Evolutionary conservation across 2,888 invertebrate genomes (phyloP).

Genomic region (Clusia tigrina): DNA sequence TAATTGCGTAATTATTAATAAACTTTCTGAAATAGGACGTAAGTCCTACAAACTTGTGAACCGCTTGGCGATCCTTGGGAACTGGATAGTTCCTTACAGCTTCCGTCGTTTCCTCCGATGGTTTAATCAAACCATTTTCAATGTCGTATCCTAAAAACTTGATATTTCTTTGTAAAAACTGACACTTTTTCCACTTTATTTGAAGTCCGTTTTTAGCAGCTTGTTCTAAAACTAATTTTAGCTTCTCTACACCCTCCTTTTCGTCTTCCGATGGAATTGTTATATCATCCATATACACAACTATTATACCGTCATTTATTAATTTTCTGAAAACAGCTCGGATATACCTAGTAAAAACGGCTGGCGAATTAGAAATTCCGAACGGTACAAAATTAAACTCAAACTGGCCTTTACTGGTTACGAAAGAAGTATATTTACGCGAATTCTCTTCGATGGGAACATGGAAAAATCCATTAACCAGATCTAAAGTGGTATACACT

Average conservation of each 20-base stretch:
- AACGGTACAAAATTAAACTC: constrained; percentile 37
- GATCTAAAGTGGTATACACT: constrained; percentile 32
- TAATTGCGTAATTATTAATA: constrained; percentile 10
- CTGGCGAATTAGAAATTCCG: constrained; percentile 33
- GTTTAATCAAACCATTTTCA: constrained; percentile 24
- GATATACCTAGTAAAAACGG: constrained; percentile 25
- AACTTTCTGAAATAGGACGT: constrained; percentile 33
- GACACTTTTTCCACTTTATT: constrained; percentile 35
- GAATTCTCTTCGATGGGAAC: constrained; percentile 30
- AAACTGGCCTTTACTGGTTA: constrained; percentile 33
- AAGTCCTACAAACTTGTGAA: constrained; percentile 35
- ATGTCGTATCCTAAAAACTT: constrained; percentile 36
- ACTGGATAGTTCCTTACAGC: constrained; percentile 29
- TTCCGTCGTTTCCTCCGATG: constrained; percentile 26
- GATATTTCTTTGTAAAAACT: constrained; percentile 26
- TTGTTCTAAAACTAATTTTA: constrained; percentile 22
- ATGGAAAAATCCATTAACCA: constrained; percentile 36
- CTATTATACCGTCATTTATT: not conserved
- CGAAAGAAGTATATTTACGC: constrained; percentile 32
- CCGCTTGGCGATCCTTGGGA: constrained; percentile 28
- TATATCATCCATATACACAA: constrained; percentile 11
- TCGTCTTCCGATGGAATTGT: not conserved
- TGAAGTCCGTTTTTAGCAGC: constrained; percentile 21
- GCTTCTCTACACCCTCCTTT: constrained; percentile 3
- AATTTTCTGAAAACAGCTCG: constrained; percentile 12